These are phyloP conservation scores for Orycteropus afer DNA, from an alignment of 2,113 vertebrate genomes.

Conservation along the genomic window DNA sequence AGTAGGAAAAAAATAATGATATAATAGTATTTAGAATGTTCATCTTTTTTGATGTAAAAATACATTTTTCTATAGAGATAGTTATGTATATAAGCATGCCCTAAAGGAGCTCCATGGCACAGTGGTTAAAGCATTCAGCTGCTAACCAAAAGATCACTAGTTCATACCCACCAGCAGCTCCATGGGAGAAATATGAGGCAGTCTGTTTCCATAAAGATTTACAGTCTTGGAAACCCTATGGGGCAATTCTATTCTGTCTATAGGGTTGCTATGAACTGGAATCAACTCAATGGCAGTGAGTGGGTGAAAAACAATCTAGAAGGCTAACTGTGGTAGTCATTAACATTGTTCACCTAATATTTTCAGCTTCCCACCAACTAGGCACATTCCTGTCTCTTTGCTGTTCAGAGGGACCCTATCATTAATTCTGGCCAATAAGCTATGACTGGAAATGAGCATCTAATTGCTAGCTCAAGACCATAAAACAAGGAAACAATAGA, in stretches of 20 bases:
- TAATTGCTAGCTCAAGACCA: slow-evolving; percentile 6
- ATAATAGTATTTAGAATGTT: neutral
- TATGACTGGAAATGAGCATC: neutral
- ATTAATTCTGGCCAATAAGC: neutral
- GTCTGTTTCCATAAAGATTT: too few relatives aligned
- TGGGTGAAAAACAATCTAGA: neutral
- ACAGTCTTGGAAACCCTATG: too few relatives aligned
- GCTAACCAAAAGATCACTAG: too few relatives aligned
- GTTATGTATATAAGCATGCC: neutral
- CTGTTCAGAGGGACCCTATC: neutral
- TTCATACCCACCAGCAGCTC: too few relatives aligned
- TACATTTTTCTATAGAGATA: neutral
- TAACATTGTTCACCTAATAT: slow-evolving; percentile 18
- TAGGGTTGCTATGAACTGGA: too few relatives aligned
- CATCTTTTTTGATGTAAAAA: slow-evolving; percentile 1
- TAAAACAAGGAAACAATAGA: neutral
- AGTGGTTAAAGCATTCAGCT: too few relatives aligned
- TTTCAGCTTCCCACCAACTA: neutral
- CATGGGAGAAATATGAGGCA: too few relatives aligned
- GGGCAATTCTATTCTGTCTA: too few relatives aligned
- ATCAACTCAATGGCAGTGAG: neutral
- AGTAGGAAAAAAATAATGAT: neutral
- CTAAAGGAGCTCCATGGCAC: too few relatives aligned
- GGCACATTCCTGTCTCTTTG: neutral
- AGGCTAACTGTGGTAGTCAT: neutral